Base-by-base conservation (phyloP, 2,797 vertebrate species). In the Eidolon dupreanum region DNA sequence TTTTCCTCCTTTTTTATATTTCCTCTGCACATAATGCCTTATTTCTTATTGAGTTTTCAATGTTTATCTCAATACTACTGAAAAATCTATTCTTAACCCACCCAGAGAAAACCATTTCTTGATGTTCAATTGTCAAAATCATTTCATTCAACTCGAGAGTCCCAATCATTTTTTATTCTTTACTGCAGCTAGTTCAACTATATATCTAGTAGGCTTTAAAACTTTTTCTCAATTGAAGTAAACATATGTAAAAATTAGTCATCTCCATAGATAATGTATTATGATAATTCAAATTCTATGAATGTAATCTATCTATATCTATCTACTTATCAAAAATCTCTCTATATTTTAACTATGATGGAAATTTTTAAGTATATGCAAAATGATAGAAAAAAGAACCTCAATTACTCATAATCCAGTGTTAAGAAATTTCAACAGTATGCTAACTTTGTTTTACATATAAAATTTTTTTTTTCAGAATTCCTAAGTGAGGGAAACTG, bases 81-180 rank as follows among this genome's bases (percentile, higher is more conserved):
- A 78, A 75, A 89, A 73, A 41, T 78, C 46, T 71, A 31, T 65
- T 66, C 38, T 36, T 57, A 77, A 57, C 78, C 28, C 33, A 61
- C 19, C 15, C 31, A 73, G 75, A 68, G 73, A 57, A 61, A 95
- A 77, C 11, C 33, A 75, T 38, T 49, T 13, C 49, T 85, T 59
- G 33, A 26, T 86, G 20, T 36, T 83, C 16, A 79, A 11, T 65
- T 85, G 1, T 59, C 74, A 68, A 93, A 53, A 10, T 51, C 10
- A 8, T 82, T 49, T 75, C 65, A 78, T 59, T 28, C 16, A 75
- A 73, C 74, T 79, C 38, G 41, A 83, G 43, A 55, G 51, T 33
- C 22, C 26, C 68, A 87, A 15, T 79, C 7, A 78, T 59, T 95
- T 95, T 78, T 84, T 90, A 70, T 78, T 85, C 26, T 49, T 89